Evolutionary conservation across 2,888 invertebrate genomes (phyloP), one percentile per base, ranked within the genome.

Genomic region (Drosophila pseudotakahashii): DNA sequence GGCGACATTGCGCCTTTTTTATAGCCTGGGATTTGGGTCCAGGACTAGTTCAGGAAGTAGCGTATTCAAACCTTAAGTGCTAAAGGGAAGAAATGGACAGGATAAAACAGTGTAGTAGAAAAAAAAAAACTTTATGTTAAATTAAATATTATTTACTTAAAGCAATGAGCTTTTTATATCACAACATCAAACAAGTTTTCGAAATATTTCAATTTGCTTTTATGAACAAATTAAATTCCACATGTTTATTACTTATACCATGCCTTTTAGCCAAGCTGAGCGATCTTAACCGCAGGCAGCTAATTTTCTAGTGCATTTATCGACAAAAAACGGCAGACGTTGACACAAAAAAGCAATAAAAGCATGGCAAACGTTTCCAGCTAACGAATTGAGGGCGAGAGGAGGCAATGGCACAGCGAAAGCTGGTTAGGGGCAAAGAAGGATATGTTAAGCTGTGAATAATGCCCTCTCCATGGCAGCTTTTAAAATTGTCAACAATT

Each of bases 401-500:
- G 4, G 23, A 23, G 23, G 23, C 23, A 23, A 23, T 3, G 23
- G 54, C 34, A 36, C 23, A 3, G 45, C n/a, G 41, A 48, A 26
- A 26, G 41, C 14, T 6, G 45, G 23, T 26, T 26, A 10, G 9
- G 10, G 34, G 34, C 47, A n/a, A 26, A 7, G 52, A 23, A n/a
- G 51, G 63, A 73, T 70, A 75, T 78, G 76, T 76, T 76, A 77
- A 83, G 82, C 88, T 75, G 78, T 85, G 78, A 85, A 85, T 83
- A 83, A 83, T 88, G 78, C 57, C 60, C 42, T 52, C 57, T 26
- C 62, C 58, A 58, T 52, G 73, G 72, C 57, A 73, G 88, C 88
- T 86, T 78, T 86, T 86, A 75, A 88, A 84, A 80, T 86, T 86
- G 84, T 88, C 84, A 88, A 86, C 84, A 88, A 77, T 80, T 84